These are phyloP conservation scores for Crypturellus undulatus DNA, from an alignment of 2,113 vertebrate genomes.

Conservation along the genomic window DNA sequence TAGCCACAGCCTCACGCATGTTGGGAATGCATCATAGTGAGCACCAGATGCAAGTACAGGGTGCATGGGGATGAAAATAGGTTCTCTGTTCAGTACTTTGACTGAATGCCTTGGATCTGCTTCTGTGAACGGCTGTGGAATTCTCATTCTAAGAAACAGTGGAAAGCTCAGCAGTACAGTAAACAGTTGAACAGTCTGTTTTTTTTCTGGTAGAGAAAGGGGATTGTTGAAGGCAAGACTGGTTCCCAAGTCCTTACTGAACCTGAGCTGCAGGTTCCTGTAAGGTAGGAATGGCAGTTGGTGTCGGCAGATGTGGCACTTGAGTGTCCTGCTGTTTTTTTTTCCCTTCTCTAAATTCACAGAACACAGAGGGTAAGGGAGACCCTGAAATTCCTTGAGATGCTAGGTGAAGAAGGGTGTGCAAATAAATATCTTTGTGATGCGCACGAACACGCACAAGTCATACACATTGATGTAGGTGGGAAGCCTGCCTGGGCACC, in stretches of 20 bases:
- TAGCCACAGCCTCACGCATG: no score
- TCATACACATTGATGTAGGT: neutral
- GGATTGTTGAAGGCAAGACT: neutral
- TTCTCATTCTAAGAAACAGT: no score
- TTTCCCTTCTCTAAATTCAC: neutral
- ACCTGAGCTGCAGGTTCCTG: neutral
- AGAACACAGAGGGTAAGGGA: neutral
- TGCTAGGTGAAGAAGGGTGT: neutral
- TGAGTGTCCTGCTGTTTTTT: neutral
- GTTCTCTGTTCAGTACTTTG: no score
- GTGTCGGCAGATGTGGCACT: neutral
- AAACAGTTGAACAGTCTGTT: neutral
- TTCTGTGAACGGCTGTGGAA: no score
- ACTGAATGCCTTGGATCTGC: no score
- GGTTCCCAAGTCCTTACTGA: neutral
- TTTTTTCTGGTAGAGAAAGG: neutral
- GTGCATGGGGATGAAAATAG: no score
- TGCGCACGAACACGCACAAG: fast-evolving
- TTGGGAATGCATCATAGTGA: no score
- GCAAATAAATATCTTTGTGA: neutral
- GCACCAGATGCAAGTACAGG: no score
- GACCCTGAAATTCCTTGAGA: neutral
- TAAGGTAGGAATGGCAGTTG: neutral
- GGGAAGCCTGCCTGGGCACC: neutral
- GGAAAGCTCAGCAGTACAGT: no score